Evolutionary conservation across 2,113 vertebrate genomes (phyloP), one percentile per base, ranked within the genome.

Genomic region (Neoarius graeffei): DNA sequence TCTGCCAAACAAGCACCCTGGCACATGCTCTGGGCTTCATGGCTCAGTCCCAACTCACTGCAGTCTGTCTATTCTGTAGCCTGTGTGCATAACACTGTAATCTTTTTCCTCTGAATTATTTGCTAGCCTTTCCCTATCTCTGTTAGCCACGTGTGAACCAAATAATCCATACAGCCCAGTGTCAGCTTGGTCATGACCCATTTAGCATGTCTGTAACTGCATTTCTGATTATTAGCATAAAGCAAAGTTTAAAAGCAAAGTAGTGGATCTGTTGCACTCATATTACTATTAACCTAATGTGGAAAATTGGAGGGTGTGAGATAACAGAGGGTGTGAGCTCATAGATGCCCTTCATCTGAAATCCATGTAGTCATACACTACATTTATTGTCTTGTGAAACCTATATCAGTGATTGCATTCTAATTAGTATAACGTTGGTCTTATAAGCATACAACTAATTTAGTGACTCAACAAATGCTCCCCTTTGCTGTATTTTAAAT

Each of bases 201-300:
- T 48, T 73, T 30, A 69, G 62, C 81, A 86, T 87, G 91, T 93
- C 10, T 89, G 76, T 87, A 92, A 94, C 91, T 79, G 4, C 82
- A 86, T 92, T 92, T 84, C 74, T 92, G 90, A 92, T 93, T 93
- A 89, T 85, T 91, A 92, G 91, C 88, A 89, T 89, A 91, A 91
- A 92, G 86, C 84, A 83, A 64, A 17, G 5, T 87, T 89, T 82
- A 89, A 87, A 90, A 79, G 56, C 62, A 52, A 60, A n/a, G 17
- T 81, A 11, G 62, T 84, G 54, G 71, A 83, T 62, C 42, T 23
- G 20, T 67, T 42, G n/a, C 1, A 8, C 20, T 23, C 11, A 60
- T 84, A 59, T 35, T 30, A 23, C 20, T 35, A 11, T 59, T 59
- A 17, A 11, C 19, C n/a, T 81, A 20, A 59, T 42, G 27, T 60